phyloP scores from a whole-genome alignment of 2,888 invertebrate genomes.

The Meandrusa payeni region DNA sequence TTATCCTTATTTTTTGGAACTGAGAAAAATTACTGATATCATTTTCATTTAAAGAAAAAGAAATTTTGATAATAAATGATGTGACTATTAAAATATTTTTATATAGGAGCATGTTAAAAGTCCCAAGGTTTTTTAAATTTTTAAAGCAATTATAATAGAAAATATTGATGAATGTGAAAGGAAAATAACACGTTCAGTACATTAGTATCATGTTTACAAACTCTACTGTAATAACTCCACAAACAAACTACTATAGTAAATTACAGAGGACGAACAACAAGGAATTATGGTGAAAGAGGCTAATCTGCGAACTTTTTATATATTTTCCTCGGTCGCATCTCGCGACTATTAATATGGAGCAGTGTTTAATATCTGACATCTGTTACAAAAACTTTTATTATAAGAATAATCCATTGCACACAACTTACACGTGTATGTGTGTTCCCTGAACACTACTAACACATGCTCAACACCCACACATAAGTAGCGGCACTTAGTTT shows the following conservation, averaged over 20 bases:
- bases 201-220: too few species aligned
- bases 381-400: slow-evolving; percentile 81
- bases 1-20: too few species aligned
- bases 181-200: too few species aligned
- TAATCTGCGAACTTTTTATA: slow-evolving; percentile 77
- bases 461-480: slow-evolving; percentile 53
- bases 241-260: slow-evolving; percentile 21
- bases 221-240: slow-evolving; percentile 45
- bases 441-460: slow-evolving; percentile 38
- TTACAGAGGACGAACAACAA: slow-evolving; percentile 26
- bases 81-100: too few species aligned
- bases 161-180: too few species aligned
- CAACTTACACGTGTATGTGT: slow-evolving; percentile 42
- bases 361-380: slow-evolving; percentile 80
- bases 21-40: too few species aligned
- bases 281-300: slow-evolving; percentile 50
- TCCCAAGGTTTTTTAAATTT: too few species aligned
- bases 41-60: too few species aligned
- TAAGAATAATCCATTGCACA: slow-evolving; percentile 80
- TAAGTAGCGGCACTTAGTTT: slow-evolving; percentile 64
- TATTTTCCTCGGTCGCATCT: slow-evolving; percentile 68
- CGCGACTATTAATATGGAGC: slow-evolving; percentile 72
- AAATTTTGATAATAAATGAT: too few species aligned
- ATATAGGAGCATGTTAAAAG: too few species aligned
- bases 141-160: too few species aligned